These are phyloP conservation scores for Tipula confusa DNA, from an alignment of 2,888 invertebrate species.

Conservation along the genomic window DNA sequence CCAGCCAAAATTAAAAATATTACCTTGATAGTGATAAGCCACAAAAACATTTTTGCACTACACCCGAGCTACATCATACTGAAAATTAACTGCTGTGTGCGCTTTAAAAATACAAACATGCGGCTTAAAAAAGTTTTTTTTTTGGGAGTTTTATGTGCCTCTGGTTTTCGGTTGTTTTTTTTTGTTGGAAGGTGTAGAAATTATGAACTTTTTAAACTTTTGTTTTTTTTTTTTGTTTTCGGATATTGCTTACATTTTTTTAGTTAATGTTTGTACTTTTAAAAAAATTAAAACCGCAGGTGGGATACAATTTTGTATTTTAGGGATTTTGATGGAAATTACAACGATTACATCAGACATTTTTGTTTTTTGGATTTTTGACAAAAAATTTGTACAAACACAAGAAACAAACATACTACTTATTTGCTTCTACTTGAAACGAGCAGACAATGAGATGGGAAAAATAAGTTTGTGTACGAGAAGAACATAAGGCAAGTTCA, in stretches of 20 bases:
- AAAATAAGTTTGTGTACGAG: neutral
- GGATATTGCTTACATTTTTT: neutral
- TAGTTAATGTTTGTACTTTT: neutral
- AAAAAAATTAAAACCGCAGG: neutral
- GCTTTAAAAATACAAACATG: neutral
- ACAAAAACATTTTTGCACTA: neutral
- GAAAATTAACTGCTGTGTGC: neutral
- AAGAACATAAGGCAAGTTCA: constrained; percentile 25
- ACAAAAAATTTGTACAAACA: neutral
- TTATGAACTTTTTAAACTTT: neutral
- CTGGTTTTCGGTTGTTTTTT: neutral
- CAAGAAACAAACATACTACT: neutral
- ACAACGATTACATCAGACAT: neutral
- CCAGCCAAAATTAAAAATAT: neutral
- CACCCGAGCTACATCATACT: neutral
- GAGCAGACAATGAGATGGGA: neutral
- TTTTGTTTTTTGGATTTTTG: constrained; percentile 4
- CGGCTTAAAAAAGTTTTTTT: neutral
- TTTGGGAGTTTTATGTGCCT: neutral
- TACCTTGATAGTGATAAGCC: constrained; percentile 12
- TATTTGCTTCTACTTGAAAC: neutral
- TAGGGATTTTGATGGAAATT: neutral
- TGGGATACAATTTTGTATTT: neutral
- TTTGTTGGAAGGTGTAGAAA: neutral
- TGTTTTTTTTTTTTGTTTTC: neutral